Conservation (phyloP, 2,797 vertebrate genomes). For the Peromyscus nudipes region DNA sequence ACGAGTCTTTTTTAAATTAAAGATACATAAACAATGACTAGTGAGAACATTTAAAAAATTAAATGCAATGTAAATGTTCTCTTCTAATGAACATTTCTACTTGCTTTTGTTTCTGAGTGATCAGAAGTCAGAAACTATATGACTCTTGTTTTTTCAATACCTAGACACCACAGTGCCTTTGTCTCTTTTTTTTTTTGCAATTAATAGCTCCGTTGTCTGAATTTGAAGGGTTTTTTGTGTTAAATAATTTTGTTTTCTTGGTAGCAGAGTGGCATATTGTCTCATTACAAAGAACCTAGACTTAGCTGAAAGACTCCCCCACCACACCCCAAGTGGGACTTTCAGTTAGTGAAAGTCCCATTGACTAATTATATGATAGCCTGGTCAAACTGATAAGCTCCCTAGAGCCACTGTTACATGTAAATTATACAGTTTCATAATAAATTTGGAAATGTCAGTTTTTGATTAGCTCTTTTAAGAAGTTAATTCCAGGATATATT, state of each 20-base stretch:
- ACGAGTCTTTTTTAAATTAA: constrained; percentile 15
- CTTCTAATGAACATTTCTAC: background rate
- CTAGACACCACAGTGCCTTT: constrained; percentile 30
- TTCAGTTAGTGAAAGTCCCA: constrained; percentile 59
- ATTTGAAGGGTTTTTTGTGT: background rate
- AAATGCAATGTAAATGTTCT: background rate
- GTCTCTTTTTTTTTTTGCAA: background rate
- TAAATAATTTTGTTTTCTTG: constrained; percentile 37
- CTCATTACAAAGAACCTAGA: background rate
- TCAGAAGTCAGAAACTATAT: background rate
- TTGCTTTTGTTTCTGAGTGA: constrained; percentile 12
- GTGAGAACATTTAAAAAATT: background rate
- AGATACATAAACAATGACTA: background rate
- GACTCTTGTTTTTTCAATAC: constrained; percentile 55
- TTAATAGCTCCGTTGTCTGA: constrained; percentile 66
- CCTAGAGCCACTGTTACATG: background rate
- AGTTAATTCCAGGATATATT: background rate
- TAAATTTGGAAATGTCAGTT: background rate
- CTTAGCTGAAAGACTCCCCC: background rate
- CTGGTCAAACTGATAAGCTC: background rate
- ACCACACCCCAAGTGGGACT: constrained; percentile 45
- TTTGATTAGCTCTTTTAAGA: background rate
- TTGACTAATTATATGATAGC: background rate
- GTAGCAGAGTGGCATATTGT: background rate
- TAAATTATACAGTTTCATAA: background rate